Evolutionary conservation across 2,888 invertebrate species (phyloP).

Genomic region (Agelastica alni): DNA sequence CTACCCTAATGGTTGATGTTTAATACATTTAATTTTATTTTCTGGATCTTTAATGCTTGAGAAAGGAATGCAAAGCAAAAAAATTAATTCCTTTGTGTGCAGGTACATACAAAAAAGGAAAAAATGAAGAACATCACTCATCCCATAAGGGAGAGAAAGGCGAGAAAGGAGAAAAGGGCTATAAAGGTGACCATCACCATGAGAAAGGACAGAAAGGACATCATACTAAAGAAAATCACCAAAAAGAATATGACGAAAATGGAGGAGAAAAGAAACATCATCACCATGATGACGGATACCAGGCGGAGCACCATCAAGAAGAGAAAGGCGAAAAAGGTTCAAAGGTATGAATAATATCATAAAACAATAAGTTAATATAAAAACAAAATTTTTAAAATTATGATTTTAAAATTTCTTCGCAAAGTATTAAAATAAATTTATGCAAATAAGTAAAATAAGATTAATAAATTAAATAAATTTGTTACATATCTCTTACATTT

Average conservation of each 20-base stretch:
- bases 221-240: constrained; percentile 57
- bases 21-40: too few relatives aligned
- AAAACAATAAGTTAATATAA: too few relatives aligned
- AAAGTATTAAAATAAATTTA: too few relatives aligned
- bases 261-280: constrained; percentile 60
- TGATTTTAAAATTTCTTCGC: too few relatives aligned
- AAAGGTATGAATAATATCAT: constrained; percentile 47
- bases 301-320: constrained; percentile 59
- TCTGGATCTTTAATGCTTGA: too few relatives aligned
- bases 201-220: constrained; percentile 52
- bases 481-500: too few relatives aligned
- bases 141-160: constrained; percentile 46
- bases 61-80: too few relatives aligned
- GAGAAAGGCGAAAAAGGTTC: constrained; percentile 59
- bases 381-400: too few relatives aligned
- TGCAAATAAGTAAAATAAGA: too few relatives aligned
- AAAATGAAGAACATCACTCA: constrained; percentile 45
- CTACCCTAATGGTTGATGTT: too few relatives aligned
- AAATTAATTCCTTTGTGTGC: background rate
- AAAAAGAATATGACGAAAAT: constrained; percentile 58
- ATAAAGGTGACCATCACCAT: constrained; percentile 51
- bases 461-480: too few relatives aligned
- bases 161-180: constrained; percentile 51
- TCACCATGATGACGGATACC: constrained; percentile 55
- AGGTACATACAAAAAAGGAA: constrained; percentile 42